Percentiles rank a stretch among this genome's conserved stretches.
Conservation (phyloP, 2,113 vertebrate genomes). For the Zeus faber region DNA sequence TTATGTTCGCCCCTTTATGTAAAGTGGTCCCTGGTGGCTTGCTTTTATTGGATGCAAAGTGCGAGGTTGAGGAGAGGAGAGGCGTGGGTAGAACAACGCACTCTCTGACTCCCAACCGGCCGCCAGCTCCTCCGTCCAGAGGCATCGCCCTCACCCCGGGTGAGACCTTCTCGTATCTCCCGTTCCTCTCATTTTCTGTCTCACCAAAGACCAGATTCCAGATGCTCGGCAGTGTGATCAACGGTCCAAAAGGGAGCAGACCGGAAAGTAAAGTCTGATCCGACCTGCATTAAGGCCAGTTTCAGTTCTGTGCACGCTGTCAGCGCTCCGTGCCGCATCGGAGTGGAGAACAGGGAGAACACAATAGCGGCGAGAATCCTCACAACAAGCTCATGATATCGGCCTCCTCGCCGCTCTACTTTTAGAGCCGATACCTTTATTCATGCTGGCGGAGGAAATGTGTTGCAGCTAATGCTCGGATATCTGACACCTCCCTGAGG, state of each 20-base stretch:
- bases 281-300: too few species aligned
- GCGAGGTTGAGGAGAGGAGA: not conserved
- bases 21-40: constrained; percentile 30
- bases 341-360: too few species aligned
- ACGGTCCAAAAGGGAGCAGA: too few species aligned
- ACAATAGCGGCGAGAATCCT: constrained; percentile 29
- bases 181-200: too few species aligned
- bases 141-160: not conserved
- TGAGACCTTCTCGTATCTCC: too few species aligned
- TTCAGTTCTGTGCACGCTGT: too few species aligned
- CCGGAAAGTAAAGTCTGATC: too few species aligned
- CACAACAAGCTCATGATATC: constrained; percentile 17
- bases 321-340: too few species aligned
- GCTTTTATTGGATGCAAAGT: constrained; percentile 2
- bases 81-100: constrained; percentile 1
- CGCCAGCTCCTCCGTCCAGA: not conserved
- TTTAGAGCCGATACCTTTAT: constrained; percentile 19
- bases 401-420: constrained; percentile 7
- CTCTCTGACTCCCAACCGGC: not conserved
- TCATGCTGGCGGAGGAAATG: constrained; percentile 26
- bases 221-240: too few species aligned
- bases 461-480: constrained; percentile 28
- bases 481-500: constrained; percentile 25
- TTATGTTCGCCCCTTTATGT: constrained; percentile 35
- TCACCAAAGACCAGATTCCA: too few species aligned